Evolutionary conservation across 2,113 vertebrate genomes (phyloP).

Genomic region (Rhea americana): DNA sequence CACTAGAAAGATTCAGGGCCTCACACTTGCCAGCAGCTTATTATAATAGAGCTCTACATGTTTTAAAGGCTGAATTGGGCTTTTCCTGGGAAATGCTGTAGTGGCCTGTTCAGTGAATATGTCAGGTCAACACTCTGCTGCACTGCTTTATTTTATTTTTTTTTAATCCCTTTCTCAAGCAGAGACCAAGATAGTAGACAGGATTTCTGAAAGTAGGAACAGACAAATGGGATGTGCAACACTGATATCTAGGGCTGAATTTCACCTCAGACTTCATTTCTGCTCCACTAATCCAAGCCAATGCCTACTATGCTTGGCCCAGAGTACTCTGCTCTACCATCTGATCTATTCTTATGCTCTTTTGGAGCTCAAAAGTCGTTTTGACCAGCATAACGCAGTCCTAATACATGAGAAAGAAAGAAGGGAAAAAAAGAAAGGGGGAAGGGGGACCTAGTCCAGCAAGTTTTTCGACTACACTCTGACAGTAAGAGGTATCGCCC

Average conservation of each 20-base stretch:
- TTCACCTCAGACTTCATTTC: constrained; percentile 24
- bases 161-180: not conserved
- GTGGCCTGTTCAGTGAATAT: not conserved
- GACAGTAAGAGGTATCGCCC: not conserved
- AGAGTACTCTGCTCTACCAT: not conserved
- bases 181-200: not conserved
- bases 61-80: not conserved
- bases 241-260: not conserved
- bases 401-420: constrained; percentile 2
- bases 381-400: not conserved
- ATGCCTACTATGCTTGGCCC: not conserved
- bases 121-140: not conserved
- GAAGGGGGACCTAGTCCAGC: not conserved
- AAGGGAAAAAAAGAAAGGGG: not conserved
- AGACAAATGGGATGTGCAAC: not conserved
- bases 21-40: constrained; percentile 11
- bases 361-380: not conserved
- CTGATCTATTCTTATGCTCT: not conserved
- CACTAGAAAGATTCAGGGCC: not conserved
- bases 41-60: not conserved
- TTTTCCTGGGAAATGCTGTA: not conserved
- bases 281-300: not conserved
- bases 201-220: not conserved
- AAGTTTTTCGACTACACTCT: constrained; percentile 6
- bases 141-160: not conserved